These are phyloP conservation scores for Aldabrachelys gigantea DNA, from an alignment of 2,113 vertebrate species.

Conservation along the genomic window DNA sequence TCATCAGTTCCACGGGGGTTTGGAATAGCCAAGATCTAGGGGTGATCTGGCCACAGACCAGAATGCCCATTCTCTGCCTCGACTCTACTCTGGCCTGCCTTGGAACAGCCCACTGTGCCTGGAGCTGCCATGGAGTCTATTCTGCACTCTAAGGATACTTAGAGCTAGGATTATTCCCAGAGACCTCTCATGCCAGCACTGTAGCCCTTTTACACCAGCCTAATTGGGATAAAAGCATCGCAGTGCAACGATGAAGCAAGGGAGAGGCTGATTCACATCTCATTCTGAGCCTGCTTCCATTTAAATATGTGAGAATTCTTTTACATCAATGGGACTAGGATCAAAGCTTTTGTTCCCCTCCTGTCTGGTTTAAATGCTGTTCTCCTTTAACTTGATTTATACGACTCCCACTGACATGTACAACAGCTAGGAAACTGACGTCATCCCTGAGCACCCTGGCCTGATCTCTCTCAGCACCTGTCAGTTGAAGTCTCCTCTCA, in stretches of 20 bases:
- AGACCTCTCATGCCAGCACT: neutral
- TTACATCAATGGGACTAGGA: neutral
- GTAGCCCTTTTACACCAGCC: neutral
- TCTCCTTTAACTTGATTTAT: neutral
- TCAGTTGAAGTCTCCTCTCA: neutral
- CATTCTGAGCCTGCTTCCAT: neutral
- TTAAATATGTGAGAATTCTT: neutral
- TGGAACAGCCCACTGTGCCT: neutral
- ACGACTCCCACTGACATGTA: neutral
- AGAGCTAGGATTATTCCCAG: neutral
- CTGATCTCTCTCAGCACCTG: neutral
- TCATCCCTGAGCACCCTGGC: neutral
- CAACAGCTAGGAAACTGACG: neutral
- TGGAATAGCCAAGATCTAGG: neutral
- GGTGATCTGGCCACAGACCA: neutral
- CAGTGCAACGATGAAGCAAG: neutral
- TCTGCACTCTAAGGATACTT: neutral
- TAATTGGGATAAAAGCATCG: neutral
- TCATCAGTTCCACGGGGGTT: neutral
- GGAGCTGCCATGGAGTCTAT: neutral
- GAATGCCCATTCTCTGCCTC: neutral
- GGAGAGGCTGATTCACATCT: neutral
- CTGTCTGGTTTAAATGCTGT: neutral
- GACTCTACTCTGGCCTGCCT: neutral
- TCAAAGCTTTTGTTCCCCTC: neutral